Percentiles rank a stretch among this genome's conserved stretches.
phyloP scores from a whole-genome alignment of 1,140 invertebrate species.

The Drosophila seguyi region DNA sequence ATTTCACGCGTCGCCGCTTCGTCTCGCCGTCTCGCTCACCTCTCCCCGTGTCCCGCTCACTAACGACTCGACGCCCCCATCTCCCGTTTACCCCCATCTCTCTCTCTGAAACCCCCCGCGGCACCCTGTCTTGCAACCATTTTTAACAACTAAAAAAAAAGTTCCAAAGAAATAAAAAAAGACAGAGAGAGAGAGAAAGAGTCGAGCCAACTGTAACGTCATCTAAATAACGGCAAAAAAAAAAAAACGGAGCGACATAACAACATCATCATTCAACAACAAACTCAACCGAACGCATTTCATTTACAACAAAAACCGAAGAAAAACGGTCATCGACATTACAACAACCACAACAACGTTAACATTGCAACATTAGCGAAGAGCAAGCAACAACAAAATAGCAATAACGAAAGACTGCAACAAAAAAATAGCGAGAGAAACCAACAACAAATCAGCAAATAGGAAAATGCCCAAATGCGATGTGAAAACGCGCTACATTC shows the following conservation, averaged over 20 bases:
- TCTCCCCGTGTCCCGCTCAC: conserved; percentile 11
- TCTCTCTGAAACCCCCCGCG: conserved; percentile 25
- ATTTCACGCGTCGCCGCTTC: conserved; percentile 72
- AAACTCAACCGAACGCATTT: conserved; percentile 49
- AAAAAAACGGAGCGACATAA: conserved; percentile 9
- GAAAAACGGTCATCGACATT: conserved; percentile 59
- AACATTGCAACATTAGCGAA: conserved; percentile 17
- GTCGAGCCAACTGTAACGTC: conserved; percentile 51
- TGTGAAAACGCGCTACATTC: conserved; percentile 96
- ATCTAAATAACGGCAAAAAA: conserved; percentile 25
- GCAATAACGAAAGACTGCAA: conserved; percentile 87
- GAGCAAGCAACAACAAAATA: conserved; percentile 48
- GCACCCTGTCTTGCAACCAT: conserved; percentile 12
- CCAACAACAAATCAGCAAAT: conserved; percentile 27
- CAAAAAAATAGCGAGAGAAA: conserved; percentile 19
- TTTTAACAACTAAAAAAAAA: conserved; percentile 11
- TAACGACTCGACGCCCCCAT: conserved; percentile 3
- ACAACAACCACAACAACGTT: conserved; percentile 43
- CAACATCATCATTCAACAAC: conserved; percentile 22
- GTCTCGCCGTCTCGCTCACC: conserved; percentile 62
- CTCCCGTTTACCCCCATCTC: conserved; percentile 1
- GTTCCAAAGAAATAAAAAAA: conserved; percentile 20
- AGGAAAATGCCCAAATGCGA: conserved; percentile 95
- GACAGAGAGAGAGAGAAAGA: conserved; percentile 31
- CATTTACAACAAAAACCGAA: conserved; percentile 52